phyloP scores from a whole-genome alignment of 2,888 invertebrate genomes.

The Sylvicola fuscatus region DNA sequence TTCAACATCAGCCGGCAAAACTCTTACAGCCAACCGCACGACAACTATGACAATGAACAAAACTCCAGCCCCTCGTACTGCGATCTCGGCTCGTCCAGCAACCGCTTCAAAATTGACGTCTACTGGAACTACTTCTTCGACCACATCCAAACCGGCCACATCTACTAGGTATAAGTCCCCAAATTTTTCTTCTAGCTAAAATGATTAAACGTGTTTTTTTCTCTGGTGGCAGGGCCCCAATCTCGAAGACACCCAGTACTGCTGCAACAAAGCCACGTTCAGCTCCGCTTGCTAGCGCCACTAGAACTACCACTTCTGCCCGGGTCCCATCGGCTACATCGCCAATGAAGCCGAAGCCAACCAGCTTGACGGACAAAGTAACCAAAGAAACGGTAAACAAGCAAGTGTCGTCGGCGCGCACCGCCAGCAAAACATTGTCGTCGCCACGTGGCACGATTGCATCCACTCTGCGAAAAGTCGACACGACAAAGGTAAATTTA shows the following conservation, averaged over 20 bases:
- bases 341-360: no score
- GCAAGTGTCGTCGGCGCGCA: background rate
- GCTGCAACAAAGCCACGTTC: no score
- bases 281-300: no score
- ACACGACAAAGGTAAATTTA: background rate
- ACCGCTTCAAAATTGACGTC: background rate
- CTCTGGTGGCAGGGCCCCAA: no score
- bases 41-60: conserved; percentile 1
- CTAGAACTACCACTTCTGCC: no score
- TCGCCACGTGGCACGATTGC: conserved; percentile 1
- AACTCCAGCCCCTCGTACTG: background rate
- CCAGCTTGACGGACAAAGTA: background rate
- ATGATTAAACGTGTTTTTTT: no score
- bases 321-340: no score
- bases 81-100: background rate
- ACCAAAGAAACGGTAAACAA: conserved; percentile 1
- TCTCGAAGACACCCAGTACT: no score
- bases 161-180: background rate
- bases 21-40: conserved; percentile 2
- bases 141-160: background rate
- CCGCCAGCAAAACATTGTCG: background rate
- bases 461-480: conserved; percentile 1
- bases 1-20: background rate
- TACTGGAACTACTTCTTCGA: no score
- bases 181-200: no score